Conservation (phyloP, 2,888 invertebrate species). For the Thumatha senex region DNA sequence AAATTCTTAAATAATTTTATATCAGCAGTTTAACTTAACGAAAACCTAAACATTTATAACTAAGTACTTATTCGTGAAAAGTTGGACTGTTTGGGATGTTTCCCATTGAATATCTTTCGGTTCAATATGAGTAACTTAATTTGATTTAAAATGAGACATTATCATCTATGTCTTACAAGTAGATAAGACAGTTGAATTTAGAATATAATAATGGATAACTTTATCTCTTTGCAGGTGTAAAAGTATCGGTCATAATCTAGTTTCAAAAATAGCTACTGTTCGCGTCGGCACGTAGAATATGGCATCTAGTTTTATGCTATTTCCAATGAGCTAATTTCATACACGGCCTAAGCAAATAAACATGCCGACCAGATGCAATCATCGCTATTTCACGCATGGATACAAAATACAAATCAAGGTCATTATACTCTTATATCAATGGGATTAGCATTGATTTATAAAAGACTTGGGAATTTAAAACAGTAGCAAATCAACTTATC, state of each 20-base stretch:
- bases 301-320: too few species aligned
- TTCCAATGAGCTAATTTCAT: conserved; percentile 43
- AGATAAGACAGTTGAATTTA: too few species aligned
- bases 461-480: background rate
- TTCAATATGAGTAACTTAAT: too few species aligned
- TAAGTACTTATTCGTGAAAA: too few species aligned
- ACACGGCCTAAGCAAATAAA: conserved; percentile 36
- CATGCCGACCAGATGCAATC: conserved; percentile 49
- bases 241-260: conserved; percentile 1
- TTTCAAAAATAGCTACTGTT: conserved; percentile 11
- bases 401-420: conserved; percentile 48
- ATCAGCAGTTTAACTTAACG: too few species aligned
- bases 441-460: conserved; percentile 34
- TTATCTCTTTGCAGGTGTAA: background rate
- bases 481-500: background rate
- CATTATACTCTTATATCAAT: conserved; percentile 26
- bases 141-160: too few species aligned
- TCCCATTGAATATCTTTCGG: too few species aligned
- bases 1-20: too few species aligned
- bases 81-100: too few species aligned
- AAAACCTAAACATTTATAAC: too few species aligned
- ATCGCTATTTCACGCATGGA: conserved; percentile 54
- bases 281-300: conserved; percentile 1
- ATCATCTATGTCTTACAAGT: too few species aligned
- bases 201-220: too few species aligned